A percentile compares a stretch with the other conserved stretches of the same genome.
These are phyloP conservation scores for Urocynchramus pylzowi DNA, from an alignment of 2,113 vertebrate species.

Conservation along the genomic window DNA sequence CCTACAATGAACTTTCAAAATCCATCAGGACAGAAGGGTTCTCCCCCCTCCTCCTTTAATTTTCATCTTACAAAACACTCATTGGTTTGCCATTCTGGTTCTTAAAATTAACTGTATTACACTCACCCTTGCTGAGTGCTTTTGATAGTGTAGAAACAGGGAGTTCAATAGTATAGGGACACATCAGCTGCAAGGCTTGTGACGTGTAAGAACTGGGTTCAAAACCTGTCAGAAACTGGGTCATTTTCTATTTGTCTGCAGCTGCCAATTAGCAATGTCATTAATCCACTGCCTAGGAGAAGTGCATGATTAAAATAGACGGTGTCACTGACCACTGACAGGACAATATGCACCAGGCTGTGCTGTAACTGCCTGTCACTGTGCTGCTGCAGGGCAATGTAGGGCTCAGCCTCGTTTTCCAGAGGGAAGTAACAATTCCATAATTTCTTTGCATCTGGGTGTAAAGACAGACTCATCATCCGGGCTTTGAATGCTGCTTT, in stretches of 20 bases:
- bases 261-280: constrained; percentile 5
- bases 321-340: not conserved
- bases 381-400: not conserved
- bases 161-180: not conserved
- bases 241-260: not conserved
- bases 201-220: not conserved
- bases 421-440: not conserved
- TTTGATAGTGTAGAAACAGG: not conserved
- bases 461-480: not conserved
- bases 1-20: not conserved
- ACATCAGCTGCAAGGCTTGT: not conserved
- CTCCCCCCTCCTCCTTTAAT: not conserved
- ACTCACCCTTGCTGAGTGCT: not conserved
- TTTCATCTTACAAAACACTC: not conserved
- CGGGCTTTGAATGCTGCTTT: not conserved
- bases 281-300: constrained; percentile 3
- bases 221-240: not conserved
- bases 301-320: not conserved
- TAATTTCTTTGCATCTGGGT: not conserved
- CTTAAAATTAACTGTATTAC: not conserved
- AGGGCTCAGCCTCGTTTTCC: not conserved
- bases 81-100: not conserved
- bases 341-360: not conserved
- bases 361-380: not conserved
- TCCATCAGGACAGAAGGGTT: not conserved